Evolutionary conservation across 2,797 vertebrate genomes (phyloP).

Genomic region (Chlorospingus flavigularis): DNA sequence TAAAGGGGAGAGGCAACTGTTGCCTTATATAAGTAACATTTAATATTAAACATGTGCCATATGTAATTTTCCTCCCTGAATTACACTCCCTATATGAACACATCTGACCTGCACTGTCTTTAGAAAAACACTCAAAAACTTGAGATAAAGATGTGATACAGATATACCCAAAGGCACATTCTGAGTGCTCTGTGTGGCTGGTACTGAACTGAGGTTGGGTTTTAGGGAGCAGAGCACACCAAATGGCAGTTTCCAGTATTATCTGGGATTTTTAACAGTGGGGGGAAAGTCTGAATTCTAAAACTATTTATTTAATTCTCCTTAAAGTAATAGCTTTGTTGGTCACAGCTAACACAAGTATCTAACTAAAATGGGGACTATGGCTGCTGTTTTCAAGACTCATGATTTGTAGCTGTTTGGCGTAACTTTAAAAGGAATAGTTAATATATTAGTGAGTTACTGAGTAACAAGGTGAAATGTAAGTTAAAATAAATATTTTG

Average conservation of each 20-base stretch:
- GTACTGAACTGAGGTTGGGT: neutral
- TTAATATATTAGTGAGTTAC: neutral
- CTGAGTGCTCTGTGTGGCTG: neutral
- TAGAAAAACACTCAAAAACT: neutral
- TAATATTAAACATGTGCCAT: neutral
- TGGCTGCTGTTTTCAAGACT: neutral
- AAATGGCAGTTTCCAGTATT: neutral
- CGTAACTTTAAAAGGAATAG: neutral
- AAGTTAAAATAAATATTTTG: neutral
- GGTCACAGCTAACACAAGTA: neutral
- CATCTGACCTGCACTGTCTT: neutral
- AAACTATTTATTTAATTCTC: neutral
- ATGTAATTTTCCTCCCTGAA: neutral
- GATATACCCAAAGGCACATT: neutral
- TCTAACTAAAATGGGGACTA: neutral
- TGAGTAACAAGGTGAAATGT: neutral
- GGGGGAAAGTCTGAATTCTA: neutral
- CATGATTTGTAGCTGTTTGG: neutral
- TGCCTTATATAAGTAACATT: neutral
- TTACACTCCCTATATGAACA: neutral
- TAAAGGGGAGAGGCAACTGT: neutral
- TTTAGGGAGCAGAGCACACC: neutral
- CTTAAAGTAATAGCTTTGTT: neutral
- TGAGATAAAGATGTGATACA: neutral
- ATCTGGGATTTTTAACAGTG: neutral